These are phyloP conservation scores for Drosophila rellima DNA, from an alignment of 2,888 invertebrate genomes.

Conservation along the genomic window DNA sequence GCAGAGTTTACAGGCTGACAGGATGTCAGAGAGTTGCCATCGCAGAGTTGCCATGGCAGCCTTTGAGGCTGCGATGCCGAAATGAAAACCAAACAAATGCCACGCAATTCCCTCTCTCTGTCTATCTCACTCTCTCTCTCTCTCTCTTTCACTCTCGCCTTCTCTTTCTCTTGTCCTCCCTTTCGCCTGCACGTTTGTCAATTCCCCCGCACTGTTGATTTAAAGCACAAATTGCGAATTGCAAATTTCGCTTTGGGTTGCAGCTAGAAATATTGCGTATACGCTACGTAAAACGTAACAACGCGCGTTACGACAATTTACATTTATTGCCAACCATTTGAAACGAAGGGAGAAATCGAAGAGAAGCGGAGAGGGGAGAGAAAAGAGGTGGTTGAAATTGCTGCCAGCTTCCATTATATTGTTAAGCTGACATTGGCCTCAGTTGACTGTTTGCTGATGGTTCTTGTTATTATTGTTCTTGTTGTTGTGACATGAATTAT, in stretches of 20 bases:
- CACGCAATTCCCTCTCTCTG: constrained; percentile 48
- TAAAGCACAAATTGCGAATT: constrained; percentile 69
- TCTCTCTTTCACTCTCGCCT: neutral
- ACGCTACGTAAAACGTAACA: constrained; percentile 42
- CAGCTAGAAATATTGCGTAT: constrained; percentile 49
- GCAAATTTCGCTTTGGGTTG: constrained; percentile 39
- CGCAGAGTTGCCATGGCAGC: constrained; percentile 62
- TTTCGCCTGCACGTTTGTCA: neutral
- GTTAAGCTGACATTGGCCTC: constrained; percentile 63
- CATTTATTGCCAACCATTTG: constrained; percentile 54
- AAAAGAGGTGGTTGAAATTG: constrained; percentile 20
- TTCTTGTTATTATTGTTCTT: constrained; percentile 13
- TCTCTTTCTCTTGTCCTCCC: no score
- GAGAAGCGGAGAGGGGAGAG: neutral
- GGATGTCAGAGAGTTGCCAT: constrained; percentile 28
- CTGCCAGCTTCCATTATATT: constrained; percentile 53
- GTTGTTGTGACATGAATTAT: constrained; percentile 57
- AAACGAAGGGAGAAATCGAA: neutral
- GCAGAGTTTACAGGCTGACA: constrained; percentile 14
- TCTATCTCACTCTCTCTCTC: neutral
- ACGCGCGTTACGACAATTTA: constrained; percentile 48
- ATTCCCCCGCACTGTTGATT: constrained; percentile 56
- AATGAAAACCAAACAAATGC: constrained; percentile 81
- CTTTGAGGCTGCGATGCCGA: constrained; percentile 50
- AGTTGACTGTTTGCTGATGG: constrained; percentile 27